phyloP scores from a whole-genome alignment of 2,888 invertebrate genomes.

The Linyphia triangularis region DNA sequence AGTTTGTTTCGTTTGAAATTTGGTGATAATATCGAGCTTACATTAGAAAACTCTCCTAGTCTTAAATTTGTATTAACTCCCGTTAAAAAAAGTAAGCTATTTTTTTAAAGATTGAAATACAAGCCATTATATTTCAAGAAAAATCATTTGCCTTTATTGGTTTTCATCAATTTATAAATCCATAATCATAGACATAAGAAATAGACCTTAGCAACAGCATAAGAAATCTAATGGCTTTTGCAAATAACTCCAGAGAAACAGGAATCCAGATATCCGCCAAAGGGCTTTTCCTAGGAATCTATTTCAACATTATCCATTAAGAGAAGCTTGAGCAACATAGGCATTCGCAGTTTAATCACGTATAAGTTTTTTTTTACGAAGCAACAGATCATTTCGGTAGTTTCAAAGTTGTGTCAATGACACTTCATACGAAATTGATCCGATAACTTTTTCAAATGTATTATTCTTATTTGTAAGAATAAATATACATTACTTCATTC shows the following conservation, averaged over 20 bases:
- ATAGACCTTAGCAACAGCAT: not conserved
- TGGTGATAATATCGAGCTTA: no score
- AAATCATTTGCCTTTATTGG: no score
- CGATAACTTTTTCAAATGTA: not conserved
- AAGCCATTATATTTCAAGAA: no score
- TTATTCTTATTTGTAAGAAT: not conserved
- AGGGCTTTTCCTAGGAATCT: not conserved
- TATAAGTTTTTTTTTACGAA: not conserved
- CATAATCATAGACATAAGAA: no score
- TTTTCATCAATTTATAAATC: no score
- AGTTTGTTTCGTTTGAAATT: no score
- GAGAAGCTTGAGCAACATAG: not conserved
- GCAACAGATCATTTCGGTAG: not conserved
- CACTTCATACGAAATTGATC: not conserved
- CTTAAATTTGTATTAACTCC: no score
- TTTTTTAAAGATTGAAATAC: no score
- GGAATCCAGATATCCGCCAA: not conserved
- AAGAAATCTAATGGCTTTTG: not conserved
- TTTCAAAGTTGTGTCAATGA: not conserved
- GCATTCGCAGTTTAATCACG: not conserved
- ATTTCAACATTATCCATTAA: conserved; percentile 3
- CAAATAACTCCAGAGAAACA: not conserved
- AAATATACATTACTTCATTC: no score
- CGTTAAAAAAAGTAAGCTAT: no score
- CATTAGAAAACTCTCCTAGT: no score